These are phyloP conservation scores for Apogon talboti DNA, from an alignment of 2,797 vertebrate species.

Conservation along the genomic window DNA sequence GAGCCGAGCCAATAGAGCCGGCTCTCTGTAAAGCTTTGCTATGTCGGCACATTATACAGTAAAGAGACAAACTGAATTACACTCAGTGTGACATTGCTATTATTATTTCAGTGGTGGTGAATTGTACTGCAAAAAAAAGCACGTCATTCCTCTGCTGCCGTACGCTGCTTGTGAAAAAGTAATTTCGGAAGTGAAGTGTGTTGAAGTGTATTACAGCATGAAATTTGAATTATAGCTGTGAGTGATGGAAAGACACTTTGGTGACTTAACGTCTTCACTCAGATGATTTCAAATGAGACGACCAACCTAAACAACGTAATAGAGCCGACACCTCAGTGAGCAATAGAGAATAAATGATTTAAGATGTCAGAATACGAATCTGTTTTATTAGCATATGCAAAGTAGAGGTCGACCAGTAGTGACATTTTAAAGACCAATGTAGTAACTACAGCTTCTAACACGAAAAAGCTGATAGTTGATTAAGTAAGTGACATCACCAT, in stretches of 20 bases:
- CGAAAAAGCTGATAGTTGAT: too few species aligned
- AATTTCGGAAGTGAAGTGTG: constrained; percentile 37
- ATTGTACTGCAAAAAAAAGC: constrained; percentile 23
- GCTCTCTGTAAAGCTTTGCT: background rate
- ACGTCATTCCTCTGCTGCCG: constrained; percentile 27
- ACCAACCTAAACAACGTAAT: constrained; percentile 25
- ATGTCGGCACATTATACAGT: constrained; percentile 26
- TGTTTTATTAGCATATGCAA: too few species aligned
- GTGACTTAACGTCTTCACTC: constrained; percentile 28
- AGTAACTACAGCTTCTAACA: too few species aligned
- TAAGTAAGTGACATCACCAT: too few species aligned
- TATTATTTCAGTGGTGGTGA: constrained; percentile 38
- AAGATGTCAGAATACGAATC: constrained; percentile 23
- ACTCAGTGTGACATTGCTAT: constrained; percentile 41
- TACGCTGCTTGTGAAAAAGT: constrained; percentile 27
- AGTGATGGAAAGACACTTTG: constrained; percentile 30
- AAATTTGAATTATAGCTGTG: constrained; percentile 51
- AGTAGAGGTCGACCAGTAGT: too few species aligned
- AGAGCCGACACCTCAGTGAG: constrained; percentile 36
- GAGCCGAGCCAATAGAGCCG: constrained; percentile 5
- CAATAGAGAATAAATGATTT: constrained; percentile 34
- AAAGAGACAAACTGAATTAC: constrained; percentile 47
- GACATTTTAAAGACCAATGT: too few species aligned
- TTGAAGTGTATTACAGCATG: constrained; percentile 1
- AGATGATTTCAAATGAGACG: constrained; percentile 17